Percentiles rank a stretch among this genome's conserved stretches.
Conservation (phyloP, 1,140 invertebrate genomes). For the Euschistus heros region DNA sequence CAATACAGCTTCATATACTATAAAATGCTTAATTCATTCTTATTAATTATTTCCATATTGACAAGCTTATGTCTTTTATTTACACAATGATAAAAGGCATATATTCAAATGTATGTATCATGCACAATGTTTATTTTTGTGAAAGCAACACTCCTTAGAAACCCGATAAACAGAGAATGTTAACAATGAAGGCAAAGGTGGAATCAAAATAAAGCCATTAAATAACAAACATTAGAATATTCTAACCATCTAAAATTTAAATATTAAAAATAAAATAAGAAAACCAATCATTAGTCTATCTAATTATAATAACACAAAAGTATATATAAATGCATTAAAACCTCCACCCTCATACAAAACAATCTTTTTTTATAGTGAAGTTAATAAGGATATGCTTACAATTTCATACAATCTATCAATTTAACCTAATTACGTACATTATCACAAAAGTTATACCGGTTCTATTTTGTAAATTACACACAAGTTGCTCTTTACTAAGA, state of each 20-base stretch:
- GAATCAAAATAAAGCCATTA: too few relatives aligned
- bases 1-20: constrained; percentile 1
- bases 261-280: neutral
- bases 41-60: constrained; percentile 5
- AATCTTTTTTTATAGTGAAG: neutral
- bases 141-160: constrained; percentile 1
- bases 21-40: neutral
- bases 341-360: neutral
- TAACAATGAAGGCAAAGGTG: constrained; percentile 8
- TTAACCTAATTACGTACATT: constrained; percentile 13
- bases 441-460: constrained; percentile 15
- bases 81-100: constrained; percentile 12
- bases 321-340: neutral
- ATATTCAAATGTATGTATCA: neutral
- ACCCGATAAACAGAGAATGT: neutral
- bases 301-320: neutral
- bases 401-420: constrained; percentile 1
- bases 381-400: constrained; percentile 15
- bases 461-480: constrained; percentile 2
- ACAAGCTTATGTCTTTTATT: constrained; percentile 6
- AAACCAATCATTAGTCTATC: neutral
- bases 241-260: too few relatives aligned
- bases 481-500: constrained; percentile 4
- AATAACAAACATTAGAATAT: too few relatives aligned
- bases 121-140: neutral